phyloP scores from a whole-genome alignment of 1,140 invertebrate genomes.

The Adoxophyes honmai region DNA sequence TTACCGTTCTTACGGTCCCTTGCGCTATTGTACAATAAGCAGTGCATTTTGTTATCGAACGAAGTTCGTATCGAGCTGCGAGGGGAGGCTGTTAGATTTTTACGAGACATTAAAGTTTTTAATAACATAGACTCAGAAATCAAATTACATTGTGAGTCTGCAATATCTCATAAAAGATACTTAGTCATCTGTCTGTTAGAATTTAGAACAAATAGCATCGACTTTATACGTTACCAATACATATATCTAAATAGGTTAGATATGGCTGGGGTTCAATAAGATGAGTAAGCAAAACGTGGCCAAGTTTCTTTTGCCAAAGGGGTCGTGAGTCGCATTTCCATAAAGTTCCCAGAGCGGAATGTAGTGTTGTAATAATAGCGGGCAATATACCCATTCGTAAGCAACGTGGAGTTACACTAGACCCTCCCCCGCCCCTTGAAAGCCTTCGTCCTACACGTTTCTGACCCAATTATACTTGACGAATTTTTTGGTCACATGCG shows the following conservation, averaged over 20 bases:
- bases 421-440: constrained; percentile 33
- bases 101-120: constrained; percentile 16
- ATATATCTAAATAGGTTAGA: too few relatives aligned
- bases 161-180: too few relatives aligned
- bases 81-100: constrained; percentile 16
- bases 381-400: constrained; percentile 53
- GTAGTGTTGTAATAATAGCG: constrained; percentile 53
- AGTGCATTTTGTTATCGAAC: constrained; percentile 28
- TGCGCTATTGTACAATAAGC: constrained; percentile 34
- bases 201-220: too few relatives aligned
- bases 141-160: too few relatives aligned
- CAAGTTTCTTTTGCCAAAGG: constrained; percentile 61
- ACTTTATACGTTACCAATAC: too few relatives aligned
- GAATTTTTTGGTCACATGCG: constrained; percentile 12
- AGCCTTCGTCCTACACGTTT: constrained; percentile 46
- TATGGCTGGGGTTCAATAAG: constrained; percentile 14
- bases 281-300: constrained; percentile 43
- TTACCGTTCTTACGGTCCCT: constrained; percentile 52
- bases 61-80: constrained; percentile 40
- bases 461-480: constrained; percentile 61
- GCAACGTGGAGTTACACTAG: constrained; percentile 43
- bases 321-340: constrained; percentile 58
- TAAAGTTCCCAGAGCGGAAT: constrained; percentile 57
- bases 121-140: constrained; percentile 14
- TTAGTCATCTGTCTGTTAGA: too few relatives aligned